phyloP scores from a whole-genome alignment of 2,113 vertebrate genomes.

The Scalopus aquaticus region DNA sequence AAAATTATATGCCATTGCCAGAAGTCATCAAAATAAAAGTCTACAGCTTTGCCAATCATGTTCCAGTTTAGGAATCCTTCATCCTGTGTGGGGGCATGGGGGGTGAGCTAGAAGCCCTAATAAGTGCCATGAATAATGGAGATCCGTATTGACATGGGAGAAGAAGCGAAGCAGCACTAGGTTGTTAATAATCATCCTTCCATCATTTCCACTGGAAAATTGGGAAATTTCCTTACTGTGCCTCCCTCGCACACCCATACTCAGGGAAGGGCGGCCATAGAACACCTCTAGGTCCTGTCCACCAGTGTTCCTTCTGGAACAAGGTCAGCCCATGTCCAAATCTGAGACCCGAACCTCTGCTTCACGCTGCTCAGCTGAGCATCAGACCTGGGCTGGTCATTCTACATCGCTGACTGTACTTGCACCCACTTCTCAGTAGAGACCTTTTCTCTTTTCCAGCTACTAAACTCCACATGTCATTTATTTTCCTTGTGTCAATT shows the following conservation, averaged over 20 bases:
- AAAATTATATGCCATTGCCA: not conserved
- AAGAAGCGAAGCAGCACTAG: conserved; percentile 40
- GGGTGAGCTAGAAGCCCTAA: conserved; percentile 37
- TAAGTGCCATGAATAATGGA: conserved; percentile 54
- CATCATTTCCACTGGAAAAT: conserved; percentile 33
- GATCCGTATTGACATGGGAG: conserved; percentile 56
- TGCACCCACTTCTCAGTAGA: conserved; percentile 1
- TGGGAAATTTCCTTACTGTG: not conserved
- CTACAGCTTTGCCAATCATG: conserved; percentile 36
- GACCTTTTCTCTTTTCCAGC: not conserved
- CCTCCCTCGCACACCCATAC: not conserved
- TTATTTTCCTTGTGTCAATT: conserved; percentile 63
- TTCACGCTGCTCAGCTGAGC: not conserved
- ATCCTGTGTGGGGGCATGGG: not conserved
- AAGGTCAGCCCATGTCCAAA: not conserved
- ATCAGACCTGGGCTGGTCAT: not conserved
- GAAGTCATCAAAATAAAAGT: conserved; percentile 51
- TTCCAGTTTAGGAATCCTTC: conserved; percentile 44
- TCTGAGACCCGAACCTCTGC: not conserved
- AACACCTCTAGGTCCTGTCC: not conserved
- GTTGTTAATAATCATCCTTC: conserved; percentile 48
- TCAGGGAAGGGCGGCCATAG: not conserved
- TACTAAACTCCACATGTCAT: not conserved
- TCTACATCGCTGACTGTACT: not conserved
- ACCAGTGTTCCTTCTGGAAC: not conserved